A percentile compares a stretch with the other conserved stretches of the same genome.
These are phyloP conservation scores for Cariama cristata DNA, from an alignment of 2,113 vertebrate genomes.

Conservation along the genomic window DNA sequence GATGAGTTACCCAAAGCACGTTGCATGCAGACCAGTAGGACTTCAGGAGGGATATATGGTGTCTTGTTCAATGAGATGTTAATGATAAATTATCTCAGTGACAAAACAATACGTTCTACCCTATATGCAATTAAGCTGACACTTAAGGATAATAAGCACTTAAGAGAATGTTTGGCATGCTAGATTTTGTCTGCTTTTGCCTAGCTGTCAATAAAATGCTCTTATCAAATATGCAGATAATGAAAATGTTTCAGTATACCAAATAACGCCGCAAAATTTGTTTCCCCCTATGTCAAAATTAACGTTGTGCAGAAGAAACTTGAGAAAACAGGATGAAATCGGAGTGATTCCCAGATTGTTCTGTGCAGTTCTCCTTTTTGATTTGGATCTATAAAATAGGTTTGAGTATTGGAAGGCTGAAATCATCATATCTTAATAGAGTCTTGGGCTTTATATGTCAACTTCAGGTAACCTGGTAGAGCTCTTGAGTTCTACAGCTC, in stretches of 20 bases:
- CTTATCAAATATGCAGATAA: not conserved
- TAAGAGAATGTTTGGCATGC: not conserved
- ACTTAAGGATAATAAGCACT: not conserved
- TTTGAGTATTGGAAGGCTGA: not conserved
- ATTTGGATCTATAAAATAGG: not conserved
- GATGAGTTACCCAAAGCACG: not conserved
- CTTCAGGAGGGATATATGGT: not conserved
- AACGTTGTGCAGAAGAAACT: not conserved
- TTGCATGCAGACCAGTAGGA: not conserved
- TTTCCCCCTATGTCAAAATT: not conserved
- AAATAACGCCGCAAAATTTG: not conserved
- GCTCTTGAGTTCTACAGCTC: not conserved
- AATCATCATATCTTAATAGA: not conserved
- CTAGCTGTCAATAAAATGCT: not conserved
- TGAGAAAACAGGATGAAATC: not conserved
- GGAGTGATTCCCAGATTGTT: not conserved
- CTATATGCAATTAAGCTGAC: not conserved
- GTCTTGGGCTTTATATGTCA: not conserved
- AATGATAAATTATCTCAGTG: not conserved
- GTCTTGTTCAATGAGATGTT: not conserved
- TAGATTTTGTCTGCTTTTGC: not conserved
- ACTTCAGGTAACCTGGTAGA: not conserved
- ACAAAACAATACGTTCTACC: not conserved
- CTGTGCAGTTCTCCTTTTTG: not conserved
- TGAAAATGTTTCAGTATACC: not conserved